These are phyloP conservation scores for Nycticryphes semicollaris DNA, from an alignment of 2,113 vertebrate species.

Conservation along the genomic window DNA sequence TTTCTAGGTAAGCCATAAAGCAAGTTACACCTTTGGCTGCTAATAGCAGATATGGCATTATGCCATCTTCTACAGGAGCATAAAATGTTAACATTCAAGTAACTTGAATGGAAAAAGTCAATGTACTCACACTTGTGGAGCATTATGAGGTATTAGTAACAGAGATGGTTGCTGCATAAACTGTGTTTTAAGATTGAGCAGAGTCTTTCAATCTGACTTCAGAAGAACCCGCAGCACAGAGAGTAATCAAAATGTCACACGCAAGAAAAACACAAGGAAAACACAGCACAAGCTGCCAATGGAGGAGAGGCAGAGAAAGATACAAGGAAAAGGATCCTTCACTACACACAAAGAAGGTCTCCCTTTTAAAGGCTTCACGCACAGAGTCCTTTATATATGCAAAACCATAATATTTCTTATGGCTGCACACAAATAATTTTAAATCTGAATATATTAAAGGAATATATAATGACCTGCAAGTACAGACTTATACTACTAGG, in stretches of 20 bases:
- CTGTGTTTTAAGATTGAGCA: not conserved
- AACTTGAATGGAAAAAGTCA: not conserved
- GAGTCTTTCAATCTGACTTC: not conserved
- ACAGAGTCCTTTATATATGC: too few species aligned
- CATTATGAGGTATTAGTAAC: not conserved
- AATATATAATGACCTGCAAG: not conserved
- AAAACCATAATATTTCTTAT: not conserved
- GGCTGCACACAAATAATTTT: not conserved
- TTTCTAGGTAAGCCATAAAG: not conserved
- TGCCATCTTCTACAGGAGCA: not conserved
- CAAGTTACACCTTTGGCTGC: not conserved
- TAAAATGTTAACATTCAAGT: not conserved
- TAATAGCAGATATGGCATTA: not conserved
- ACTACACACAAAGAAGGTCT: not conserved
- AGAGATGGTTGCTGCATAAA: not conserved
- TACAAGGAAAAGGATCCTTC: not conserved
- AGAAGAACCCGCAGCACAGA: not conserved
- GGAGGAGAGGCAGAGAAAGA: not conserved
- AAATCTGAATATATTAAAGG: not conserved
- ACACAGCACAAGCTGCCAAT: not conserved
- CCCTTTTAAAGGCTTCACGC: not conserved
- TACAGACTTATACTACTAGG: accelerated
- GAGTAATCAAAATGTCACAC: not conserved
- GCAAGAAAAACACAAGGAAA: not conserved
- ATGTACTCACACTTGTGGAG: not conserved